A percentile compares a stretch with the other conserved stretches of the same genome.
These are phyloP conservation scores for Eptesicus fuscus DNA, from an alignment of 2,113 vertebrate genomes.

Conservation along the genomic window DNA sequence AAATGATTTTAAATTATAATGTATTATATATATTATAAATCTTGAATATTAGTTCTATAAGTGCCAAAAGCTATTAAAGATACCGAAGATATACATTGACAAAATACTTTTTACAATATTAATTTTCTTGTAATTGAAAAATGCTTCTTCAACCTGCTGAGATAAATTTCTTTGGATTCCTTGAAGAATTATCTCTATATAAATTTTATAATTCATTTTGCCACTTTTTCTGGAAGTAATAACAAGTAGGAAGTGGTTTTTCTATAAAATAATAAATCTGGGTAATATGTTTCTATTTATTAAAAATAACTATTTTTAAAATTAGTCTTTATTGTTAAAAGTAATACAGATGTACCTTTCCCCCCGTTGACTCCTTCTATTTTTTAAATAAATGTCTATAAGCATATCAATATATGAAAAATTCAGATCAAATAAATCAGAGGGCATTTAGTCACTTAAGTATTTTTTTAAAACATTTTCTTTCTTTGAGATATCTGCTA, in stretches of 20 bases:
- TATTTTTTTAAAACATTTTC: not conserved
- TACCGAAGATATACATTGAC: not conserved
- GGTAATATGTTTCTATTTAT: not conserved
- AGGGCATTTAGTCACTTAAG: not conserved
- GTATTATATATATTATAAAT: not conserved
- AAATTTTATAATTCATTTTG: not conserved
- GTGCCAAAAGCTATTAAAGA: not conserved
- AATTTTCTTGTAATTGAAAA: not conserved
- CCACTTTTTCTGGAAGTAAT: not conserved
- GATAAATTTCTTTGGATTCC: not conserved
- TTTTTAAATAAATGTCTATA: not conserved
- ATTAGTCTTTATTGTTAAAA: no score
- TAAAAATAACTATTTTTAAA: not conserved
- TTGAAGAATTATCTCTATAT: not conserved
- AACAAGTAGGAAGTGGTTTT: not conserved
- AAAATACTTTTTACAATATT: not conserved
- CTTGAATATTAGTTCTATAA: not conserved
- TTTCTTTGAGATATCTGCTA: not conserved
- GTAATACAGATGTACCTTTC: no score
- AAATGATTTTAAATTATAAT: not conserved
- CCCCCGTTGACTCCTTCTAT: no score
- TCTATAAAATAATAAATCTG: not conserved
- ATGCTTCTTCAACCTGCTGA: not conserved
- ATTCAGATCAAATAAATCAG: not conserved
- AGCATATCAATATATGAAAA: not conserved